Base-by-base conservation (phyloP, 2,113 vertebrate genomes). In the Anhinga anhinga region DNA sequence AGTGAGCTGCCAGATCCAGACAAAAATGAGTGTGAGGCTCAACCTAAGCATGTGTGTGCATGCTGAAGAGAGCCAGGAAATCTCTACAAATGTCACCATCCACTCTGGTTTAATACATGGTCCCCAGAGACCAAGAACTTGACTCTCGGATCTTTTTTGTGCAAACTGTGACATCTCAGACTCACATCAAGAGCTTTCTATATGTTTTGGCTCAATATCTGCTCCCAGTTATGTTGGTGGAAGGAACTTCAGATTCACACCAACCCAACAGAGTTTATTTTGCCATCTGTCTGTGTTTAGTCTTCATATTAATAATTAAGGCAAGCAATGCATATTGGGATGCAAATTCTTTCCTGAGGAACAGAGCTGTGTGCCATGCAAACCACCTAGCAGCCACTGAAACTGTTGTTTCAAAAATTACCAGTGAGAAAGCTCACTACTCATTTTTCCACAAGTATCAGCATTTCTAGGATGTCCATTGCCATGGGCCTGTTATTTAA, bases 261-360 rank as follows among this genome's bases (percentile, higher is more conserved):
- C 87, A 94, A 90, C 78, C 66, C 88, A 88, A 71, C 86, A 91
- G 58, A 93, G 82, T 96, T 95, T 95, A 95, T 97, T 96, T 97
- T 96, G 84, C 89, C 95, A 88, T 94, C 92, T 96, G 92, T 96
- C 94, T 93, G 91, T 96, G 94, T 95, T 93, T 95, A 94, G 89
- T 91, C 88, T 95, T 95, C 50, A 47, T 88, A 96, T 91, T 97
- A 96, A 94, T 95, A 92, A 95, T 96, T 71, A 93, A 94, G 73
- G 61, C 81, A 80, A 73, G 66, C 45, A 73, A 58, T 40, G 66
- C 34, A 80, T 89, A 82, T 87, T 79, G 62, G 38, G 89, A 61
- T 82, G 91, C 73, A 89, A 97, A 88, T 66, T 72, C 53, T 80
- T 82, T 89, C 74, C 81, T 29, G n/a, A 72, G 70, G 73, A 97